These are phyloP conservation scores for Elephantulus edwardii DNA, from an alignment of 2,113 vertebrate genomes.

Conservation along the genomic window DNA sequence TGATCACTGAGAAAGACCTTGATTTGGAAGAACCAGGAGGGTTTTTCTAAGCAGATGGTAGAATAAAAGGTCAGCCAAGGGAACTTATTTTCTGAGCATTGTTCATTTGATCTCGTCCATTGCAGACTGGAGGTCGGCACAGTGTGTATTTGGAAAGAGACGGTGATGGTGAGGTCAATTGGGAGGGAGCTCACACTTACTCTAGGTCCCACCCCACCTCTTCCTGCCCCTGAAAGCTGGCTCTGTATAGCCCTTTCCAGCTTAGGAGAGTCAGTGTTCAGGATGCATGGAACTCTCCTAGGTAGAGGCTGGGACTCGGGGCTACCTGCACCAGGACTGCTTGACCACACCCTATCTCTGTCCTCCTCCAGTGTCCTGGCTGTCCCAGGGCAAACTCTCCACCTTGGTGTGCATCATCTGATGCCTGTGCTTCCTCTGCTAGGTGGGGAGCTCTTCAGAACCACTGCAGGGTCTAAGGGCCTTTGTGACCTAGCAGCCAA, in stretches of 20 bases:
- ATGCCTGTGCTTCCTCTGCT: not conserved
- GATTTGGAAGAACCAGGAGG: not conserved
- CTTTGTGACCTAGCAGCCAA: not conserved
- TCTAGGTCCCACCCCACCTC: not conserved
- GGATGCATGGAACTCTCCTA: not conserved
- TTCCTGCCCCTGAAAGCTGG: not conserved
- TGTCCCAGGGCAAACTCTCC: not conserved
- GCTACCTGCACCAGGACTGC: not conserved
- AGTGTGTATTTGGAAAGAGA: no score
- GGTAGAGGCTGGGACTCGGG: not conserved
- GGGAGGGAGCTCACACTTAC: not conserved
- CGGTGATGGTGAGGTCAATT: not conserved
- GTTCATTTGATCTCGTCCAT: not conserved
- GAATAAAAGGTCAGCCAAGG: not conserved
- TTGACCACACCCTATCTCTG: not conserved
- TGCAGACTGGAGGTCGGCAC: not conserved
- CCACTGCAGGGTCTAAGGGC: accelerated
- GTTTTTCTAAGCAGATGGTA: not conserved
- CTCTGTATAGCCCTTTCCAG: not conserved
- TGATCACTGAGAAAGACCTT: not conserved
- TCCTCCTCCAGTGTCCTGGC: not conserved
- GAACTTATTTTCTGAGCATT: not conserved
- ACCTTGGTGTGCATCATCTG: not conserved
- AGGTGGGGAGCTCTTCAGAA: not conserved
- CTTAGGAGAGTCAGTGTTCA: not conserved